Conservation (phyloP, 2,888 invertebrate genomes). For the Phania funesta region DNA sequence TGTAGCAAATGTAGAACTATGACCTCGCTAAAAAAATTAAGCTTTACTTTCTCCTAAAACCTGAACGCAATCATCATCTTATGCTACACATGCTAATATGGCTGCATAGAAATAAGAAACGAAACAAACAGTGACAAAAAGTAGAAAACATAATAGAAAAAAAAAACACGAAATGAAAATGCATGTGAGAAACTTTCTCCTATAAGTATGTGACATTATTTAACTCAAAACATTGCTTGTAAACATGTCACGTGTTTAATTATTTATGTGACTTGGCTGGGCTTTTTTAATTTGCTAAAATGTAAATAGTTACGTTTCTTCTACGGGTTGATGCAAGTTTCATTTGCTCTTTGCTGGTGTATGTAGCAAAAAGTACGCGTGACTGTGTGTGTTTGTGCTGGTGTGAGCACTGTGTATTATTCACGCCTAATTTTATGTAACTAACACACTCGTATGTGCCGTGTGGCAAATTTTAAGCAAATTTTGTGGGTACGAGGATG, state of each 20-base stretch:
- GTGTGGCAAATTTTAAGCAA: neutral
- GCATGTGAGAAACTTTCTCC: constrained; percentile 37
- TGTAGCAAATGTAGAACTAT: constrained; percentile 55
- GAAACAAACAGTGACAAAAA: neutral
- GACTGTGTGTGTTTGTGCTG: neutral
- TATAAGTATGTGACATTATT: constrained; percentile 34
- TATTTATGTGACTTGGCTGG: constrained; percentile 81
- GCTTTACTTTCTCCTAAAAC: constrained; percentile 31
- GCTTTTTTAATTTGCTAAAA: constrained; percentile 64
- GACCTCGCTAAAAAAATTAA: constrained; percentile 61
- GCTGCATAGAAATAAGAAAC: neutral
- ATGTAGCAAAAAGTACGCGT: neutral
- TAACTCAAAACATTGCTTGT: constrained; percentile 64
- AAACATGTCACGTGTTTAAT: constrained; percentile 81
- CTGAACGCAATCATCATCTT: neutral
- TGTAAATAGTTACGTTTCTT: neutral
- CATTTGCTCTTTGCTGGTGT: constrained; percentile 1
- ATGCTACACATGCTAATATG: neutral
- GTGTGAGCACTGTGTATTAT: constrained; percentile 11
- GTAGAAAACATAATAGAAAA: neutral
- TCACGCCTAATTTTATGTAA: constrained; percentile 63
- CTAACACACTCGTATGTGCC: constrained; percentile 49
- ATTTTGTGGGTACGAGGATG: neutral
- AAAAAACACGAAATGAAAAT: constrained; percentile 1
- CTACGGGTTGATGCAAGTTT: constrained; percentile 11